phyloP scores from a whole-genome alignment of 2,113 vertebrate genomes.

The Thunnus thynnus region DNA sequence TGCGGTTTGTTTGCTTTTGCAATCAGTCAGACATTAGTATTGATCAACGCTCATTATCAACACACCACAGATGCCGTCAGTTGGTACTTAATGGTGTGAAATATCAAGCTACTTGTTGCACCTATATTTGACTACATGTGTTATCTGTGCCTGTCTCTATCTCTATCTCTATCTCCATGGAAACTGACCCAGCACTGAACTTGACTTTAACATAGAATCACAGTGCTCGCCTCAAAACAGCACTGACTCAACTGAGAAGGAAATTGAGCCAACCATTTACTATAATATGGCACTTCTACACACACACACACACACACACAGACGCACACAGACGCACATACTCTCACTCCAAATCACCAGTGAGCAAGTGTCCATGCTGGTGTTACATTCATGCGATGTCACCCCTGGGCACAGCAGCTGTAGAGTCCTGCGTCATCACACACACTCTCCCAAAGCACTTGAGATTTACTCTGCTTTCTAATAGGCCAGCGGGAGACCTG shows the following conservation, averaged over 20 bases:
- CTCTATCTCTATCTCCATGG: background rate
- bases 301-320: constrained; percentile 8
- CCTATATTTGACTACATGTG: background rate
- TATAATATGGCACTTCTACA: constrained; percentile 1
- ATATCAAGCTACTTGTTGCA: background rate
- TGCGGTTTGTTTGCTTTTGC: background rate
- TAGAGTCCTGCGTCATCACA: constrained; percentile 49
- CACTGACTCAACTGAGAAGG: constrained; percentile 36
- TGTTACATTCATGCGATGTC: constrained; percentile 43
- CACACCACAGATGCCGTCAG: background rate
- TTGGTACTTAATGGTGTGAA: background rate
- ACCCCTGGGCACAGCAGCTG: background rate
- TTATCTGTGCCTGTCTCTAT: background rate
- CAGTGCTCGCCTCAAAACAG: background rate
- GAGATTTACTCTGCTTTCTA: constrained; percentile 17
- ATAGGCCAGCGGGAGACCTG: constrained; percentile 10
- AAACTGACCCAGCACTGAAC: background rate
- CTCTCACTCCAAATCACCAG: constrained; percentile 10
- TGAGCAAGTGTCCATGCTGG: constrained; percentile 15
- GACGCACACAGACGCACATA: constrained; percentile 6
- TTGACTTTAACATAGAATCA: background rate
- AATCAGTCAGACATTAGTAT: background rate
- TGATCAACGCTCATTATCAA: background rate
- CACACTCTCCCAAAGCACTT: constrained; percentile 20
- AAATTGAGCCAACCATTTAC: background rate